Conservation (phyloP, 2,888 invertebrate genomes). For the Synanthedon myopaeformis region DNA sequence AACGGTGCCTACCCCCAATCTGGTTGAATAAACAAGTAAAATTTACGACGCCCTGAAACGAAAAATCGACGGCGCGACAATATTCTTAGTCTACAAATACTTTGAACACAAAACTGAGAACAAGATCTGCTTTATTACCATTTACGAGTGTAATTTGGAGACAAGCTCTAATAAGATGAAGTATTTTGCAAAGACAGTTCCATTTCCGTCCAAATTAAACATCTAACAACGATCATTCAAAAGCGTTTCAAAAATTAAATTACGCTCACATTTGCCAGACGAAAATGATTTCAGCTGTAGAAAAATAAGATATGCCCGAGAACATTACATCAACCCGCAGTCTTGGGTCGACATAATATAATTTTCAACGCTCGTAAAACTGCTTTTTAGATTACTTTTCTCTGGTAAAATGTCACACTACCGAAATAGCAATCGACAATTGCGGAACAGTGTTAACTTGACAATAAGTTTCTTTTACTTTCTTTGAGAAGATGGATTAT, state of each 20-base stretch:
- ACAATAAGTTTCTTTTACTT: too few species aligned
- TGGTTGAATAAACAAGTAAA: constrained; percentile 13
- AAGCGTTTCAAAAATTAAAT: too few species aligned
- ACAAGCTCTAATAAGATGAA: too few species aligned
- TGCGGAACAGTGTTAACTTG: too few species aligned
- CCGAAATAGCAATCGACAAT: constrained; percentile 11
- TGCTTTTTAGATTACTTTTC: constrained; percentile 37
- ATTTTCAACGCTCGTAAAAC: constrained; percentile 42
- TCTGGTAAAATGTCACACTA: constrained; percentile 20
- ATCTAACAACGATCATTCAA: not conserved
- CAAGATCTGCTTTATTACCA: not conserved
- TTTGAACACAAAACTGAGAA: constrained; percentile 3
- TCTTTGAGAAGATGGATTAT: too few species aligned
- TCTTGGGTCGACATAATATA: constrained; percentile 6
- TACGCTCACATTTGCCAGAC: not conserved
- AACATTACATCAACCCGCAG: not conserved
- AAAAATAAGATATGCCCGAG: not conserved
- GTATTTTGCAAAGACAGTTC: not conserved
- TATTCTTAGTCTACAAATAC: not conserved
- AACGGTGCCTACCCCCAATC: not conserved
- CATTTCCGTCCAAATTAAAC: not conserved
- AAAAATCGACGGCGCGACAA: constrained; percentile 4
- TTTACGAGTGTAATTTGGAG: too few species aligned
- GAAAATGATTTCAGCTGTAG: not conserved
- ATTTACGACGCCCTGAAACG: constrained; percentile 9